These are phyloP conservation scores for Thamnophis elegans DNA, from an alignment of 2,797 vertebrate genomes.

Conservation along the genomic window DNA sequence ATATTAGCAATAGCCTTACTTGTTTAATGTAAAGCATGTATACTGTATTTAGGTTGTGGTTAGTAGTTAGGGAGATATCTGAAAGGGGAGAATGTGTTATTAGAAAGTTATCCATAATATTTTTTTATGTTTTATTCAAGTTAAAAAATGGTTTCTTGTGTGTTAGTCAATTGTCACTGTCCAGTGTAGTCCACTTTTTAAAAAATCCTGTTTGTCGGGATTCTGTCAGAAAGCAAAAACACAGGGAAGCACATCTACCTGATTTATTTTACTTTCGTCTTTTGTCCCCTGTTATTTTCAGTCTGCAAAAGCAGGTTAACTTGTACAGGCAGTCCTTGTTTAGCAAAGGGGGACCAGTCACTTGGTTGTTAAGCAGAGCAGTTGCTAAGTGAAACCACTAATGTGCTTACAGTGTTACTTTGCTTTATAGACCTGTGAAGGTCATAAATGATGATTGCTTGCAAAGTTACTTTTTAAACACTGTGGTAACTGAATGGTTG, in stretches of 20 bases:
- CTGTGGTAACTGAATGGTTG: not conserved
- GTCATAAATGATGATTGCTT: not conserved
- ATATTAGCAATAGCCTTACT: not conserved
- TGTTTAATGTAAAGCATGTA: not conserved
- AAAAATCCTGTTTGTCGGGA: not conserved
- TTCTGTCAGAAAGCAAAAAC: not conserved
- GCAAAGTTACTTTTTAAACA: not conserved
- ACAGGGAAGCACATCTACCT: not conserved
- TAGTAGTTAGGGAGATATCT: not conserved
- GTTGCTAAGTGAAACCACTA: not conserved
- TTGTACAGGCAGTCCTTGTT: not conserved
- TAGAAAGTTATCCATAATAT: not conserved
- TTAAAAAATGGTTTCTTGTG: not conserved
- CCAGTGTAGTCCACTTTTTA: not conserved
- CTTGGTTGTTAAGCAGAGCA: not conserved
- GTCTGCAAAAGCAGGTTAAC: not conserved
- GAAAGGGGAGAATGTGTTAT: not conserved
- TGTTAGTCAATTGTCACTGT: not conserved
- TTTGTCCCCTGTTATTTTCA: not conserved
- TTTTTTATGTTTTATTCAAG: not conserved
- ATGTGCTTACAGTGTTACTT: not conserved
- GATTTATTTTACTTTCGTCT: not conserved
- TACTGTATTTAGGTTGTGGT: not conserved
- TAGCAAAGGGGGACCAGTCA: not conserved
- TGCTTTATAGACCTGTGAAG: not conserved